Conservation (phyloP, 2,797 vertebrate genomes). For the Hydrophis major region DNA sequence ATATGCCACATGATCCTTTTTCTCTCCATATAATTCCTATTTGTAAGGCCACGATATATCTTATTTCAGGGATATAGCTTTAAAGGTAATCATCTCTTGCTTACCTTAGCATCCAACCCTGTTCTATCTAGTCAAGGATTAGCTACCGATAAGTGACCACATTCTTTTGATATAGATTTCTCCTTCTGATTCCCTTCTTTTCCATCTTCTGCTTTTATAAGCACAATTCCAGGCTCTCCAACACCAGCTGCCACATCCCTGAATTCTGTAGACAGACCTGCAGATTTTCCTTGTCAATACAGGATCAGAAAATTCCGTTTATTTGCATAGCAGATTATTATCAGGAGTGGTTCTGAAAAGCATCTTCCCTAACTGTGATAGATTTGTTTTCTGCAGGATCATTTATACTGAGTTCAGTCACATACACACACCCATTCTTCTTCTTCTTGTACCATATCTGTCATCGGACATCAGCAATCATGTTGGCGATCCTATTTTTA, state of each 20-base stretch:
- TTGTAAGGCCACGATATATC: background rate
- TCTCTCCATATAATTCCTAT: background rate
- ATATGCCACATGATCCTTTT: background rate
- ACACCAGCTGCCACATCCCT: background rate
- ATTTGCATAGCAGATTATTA: background rate
- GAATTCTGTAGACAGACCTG: background rate
- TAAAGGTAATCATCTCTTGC: background rate
- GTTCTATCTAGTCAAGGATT: slow-evolving; percentile 3
- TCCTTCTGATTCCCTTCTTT: background rate
- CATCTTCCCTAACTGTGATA: background rate
- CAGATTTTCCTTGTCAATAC: background rate
- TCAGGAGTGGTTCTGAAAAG: background rate
- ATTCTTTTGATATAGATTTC: background rate
- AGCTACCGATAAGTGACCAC: background rate
- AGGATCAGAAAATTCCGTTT: background rate
- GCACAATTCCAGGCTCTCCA: background rate
- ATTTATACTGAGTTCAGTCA: background rate
- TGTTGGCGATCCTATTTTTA: no score
- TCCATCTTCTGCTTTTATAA: background rate
- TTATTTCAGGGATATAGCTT: slow-evolving; percentile 12
- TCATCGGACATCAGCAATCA: no score
- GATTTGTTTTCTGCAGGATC: background rate
- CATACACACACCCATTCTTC: no score
- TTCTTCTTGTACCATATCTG: no score
- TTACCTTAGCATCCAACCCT: slow-evolving; percentile 5